Evolutionary conservation across 2,113 vertebrate genomes (phyloP), one percentile per base, ranked within the genome.

Genomic region (Athene noctua): DNA sequence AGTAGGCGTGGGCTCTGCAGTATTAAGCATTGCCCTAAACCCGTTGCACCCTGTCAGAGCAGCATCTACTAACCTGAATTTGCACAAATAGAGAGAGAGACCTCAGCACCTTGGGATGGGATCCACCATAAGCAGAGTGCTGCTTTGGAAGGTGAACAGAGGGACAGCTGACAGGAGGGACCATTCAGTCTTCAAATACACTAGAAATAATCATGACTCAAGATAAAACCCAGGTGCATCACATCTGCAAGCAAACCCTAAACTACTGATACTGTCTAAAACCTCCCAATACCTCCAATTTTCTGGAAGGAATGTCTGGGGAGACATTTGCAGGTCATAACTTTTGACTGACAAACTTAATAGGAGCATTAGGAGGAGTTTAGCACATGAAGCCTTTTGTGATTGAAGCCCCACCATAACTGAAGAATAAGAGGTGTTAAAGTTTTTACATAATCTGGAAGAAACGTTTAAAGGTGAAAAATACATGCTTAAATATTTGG

Each of bases 341-440:
- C 20, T 71, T 74, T 52, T 86, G 22, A 52, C 42, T 42, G 51
- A 29, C 9, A 55, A 57, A 2, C 5, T 73, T 40, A 61, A 66
- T 75, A 3, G 22, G 23, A 67, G 1, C 6, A 0, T 44, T 75
- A 62, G 32, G n/a, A 62, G 11, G 15, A 40, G 5, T 65, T 85
- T 77, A 44, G 21, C 29, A 29, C 6, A 14, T 55, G 44, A 63
- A 34, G 5, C 3, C 9, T 80, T 80, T 61, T n/a, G 19, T 71
- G 18, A 74, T 66, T 47, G 9, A 57, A 90, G 13, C 20, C 15
- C 14, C 30, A 12, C 4, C 4, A 38, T 34, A 59, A 0, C 0
- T 17, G 15, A 80, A 19, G 32, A 72, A 63, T 42, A 9, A 84
- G 23, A 83, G 3, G 4, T 38, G 8, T 22, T 54, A 44, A 38